These are phyloP conservation scores for Pica pica DNA, from an alignment of 2,113 vertebrate species.

Conservation along the genomic window DNA sequence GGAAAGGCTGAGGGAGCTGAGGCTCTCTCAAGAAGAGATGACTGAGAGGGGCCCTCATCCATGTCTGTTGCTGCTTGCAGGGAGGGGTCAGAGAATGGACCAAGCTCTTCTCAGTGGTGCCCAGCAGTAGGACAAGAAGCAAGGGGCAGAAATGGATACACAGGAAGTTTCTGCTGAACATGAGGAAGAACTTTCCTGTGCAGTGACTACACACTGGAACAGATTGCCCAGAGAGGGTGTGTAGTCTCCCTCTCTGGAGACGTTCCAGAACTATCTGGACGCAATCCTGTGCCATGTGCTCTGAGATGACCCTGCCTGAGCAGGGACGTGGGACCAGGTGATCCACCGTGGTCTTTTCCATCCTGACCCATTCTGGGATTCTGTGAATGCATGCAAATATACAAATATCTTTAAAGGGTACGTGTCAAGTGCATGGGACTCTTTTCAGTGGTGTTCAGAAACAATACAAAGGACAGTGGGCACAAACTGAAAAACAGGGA, in stretches of 20 bases:
- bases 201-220: neutral
- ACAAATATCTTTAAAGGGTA: neutral
- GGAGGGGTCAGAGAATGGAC: neutral
- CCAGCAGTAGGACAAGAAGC: neutral
- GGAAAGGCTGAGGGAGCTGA: neutral
- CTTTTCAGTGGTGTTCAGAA: neutral
- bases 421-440: neutral
- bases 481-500: neutral
- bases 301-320: neutral
- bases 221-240: neutral
- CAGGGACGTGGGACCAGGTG: neutral
- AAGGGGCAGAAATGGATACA: neutral
- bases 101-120: neutral
- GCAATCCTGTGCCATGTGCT: neutral
- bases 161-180: neutral
- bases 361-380: neutral
- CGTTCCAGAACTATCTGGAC: rapidly evolving
- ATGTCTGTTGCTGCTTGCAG: neutral
- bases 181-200: neutral
- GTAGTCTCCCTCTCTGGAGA: neutral
- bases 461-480: neutral
- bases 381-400: neutral
- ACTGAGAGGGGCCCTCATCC: neutral
- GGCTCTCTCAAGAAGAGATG: rapidly evolving
- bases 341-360: neutral